These are phyloP conservation scores for Meta bourneti DNA, from an alignment of 2,888 invertebrate species.

Conservation along the genomic window DNA sequence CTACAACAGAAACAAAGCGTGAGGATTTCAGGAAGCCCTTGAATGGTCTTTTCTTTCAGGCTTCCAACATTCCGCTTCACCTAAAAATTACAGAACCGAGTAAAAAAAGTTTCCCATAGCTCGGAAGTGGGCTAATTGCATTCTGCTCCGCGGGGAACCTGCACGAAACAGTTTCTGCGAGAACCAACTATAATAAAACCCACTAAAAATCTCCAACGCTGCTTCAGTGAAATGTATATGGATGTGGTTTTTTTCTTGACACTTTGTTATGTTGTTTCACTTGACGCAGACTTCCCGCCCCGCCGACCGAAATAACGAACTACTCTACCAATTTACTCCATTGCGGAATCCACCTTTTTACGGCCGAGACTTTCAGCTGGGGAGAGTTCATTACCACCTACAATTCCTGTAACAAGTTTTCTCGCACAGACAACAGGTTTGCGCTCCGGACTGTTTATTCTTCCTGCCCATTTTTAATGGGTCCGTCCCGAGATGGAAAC, in stretches of 20 bases:
- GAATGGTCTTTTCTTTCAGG: too few species aligned
- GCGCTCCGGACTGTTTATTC: not conserved
- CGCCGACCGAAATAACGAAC: not conserved
- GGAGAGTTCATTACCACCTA: not conserved
- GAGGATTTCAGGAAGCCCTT: too few species aligned
- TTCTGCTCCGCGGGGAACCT: not conserved
- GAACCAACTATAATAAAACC: too few species aligned
- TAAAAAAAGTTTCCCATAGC: not conserved
- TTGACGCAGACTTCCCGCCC: not conserved
- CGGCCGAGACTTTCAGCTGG: not conserved
- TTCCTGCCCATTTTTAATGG: not conserved
- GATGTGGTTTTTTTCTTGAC: not conserved
- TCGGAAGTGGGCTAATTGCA: not conserved
- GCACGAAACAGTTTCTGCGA: not conserved
- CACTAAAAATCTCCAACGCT: not conserved
- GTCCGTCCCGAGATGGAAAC: not conserved
- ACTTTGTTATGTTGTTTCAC: not conserved
- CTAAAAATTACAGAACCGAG: too few species aligned
- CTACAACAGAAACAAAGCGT: too few species aligned
- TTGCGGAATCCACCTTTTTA: not conserved
- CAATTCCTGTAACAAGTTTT: not conserved
- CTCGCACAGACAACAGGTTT: not conserved
- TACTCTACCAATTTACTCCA: not conserved
- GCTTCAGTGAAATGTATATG: not conserved
- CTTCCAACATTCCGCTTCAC: too few species aligned